A percentile compares a stretch with the other conserved stretches of the same genome.
These are phyloP conservation scores for Takifugu bimaculatus DNA, from an alignment of 2,113 vertebrate species.

Conservation along the genomic window DNA sequence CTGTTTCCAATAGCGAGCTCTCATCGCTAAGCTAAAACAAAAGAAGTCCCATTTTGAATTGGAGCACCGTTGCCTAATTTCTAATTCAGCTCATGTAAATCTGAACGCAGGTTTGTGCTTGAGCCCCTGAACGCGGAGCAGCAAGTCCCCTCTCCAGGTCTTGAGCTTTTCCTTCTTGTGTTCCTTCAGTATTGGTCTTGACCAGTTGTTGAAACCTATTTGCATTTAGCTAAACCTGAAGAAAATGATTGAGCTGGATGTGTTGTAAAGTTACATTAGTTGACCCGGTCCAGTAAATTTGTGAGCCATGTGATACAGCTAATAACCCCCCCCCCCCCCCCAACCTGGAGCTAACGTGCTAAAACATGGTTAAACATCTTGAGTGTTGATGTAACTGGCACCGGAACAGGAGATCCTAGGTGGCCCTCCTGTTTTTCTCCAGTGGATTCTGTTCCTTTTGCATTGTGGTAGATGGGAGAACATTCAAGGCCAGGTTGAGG, in stretches of 20 bases:
- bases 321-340: too few species aligned
- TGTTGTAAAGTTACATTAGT: too few species aligned
- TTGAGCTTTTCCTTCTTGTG: slow-evolving; percentile 32
- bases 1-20: too few species aligned
- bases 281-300: not conserved
- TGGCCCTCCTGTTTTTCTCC: slow-evolving; percentile 27
- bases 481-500: slow-evolving; percentile 36
- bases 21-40: too few species aligned
- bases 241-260: slow-evolving; percentile 18
- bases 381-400: slow-evolving; percentile 40
- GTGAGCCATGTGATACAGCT: not conserved
- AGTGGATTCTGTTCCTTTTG: slow-evolving; percentile 27
- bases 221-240: slow-evolving; percentile 41
- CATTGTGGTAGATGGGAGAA: slow-evolving; percentile 18
- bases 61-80: too few species aligned
- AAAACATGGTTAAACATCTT: not conserved
- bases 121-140: slow-evolving; percentile 31
- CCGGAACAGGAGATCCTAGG: slow-evolving; percentile 23
- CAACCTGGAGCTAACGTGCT: too few species aligned
- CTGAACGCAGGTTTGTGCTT: slow-evolving; percentile 1
- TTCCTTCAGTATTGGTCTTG: slow-evolving; percentile 61
- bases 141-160: slow-evolving; percentile 9
- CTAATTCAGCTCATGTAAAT: too few species aligned
- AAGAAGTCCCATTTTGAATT: too few species aligned
- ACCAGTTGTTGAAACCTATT: slow-evolving; percentile 47